Base-by-base conservation (phyloP, 2,113 vertebrate species). In the Buteo buteo region DNA sequence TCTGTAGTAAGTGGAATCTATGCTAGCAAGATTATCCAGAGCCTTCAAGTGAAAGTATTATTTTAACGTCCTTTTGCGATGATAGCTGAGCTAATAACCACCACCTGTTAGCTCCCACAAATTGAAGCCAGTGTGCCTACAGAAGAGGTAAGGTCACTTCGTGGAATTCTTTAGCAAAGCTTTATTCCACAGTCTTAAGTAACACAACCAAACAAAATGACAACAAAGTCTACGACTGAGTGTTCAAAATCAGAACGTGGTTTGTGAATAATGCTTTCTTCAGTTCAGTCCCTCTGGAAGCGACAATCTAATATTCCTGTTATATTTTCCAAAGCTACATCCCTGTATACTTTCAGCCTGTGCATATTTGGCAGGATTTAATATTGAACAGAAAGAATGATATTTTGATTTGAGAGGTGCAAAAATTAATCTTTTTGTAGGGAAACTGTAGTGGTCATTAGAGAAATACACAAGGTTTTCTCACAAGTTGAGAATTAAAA, bases 71-170 rank as follows among this genome's bases (percentile, higher is more conserved):
- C 77, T 55, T 94, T 93, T 83, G 36, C 1, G 0, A 28, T 78
- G 50, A 42, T 54, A 76, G 42, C 52, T 83, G 61, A 73, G 40
- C 55, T 86, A 77, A 85, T 58, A 84, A 64, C 25, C 14, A 81
- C 62, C 82, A 96, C 84, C 96, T 93, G 76, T 81, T 91, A 82
- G 40, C 21, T 83, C 82, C 73, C 84, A 47, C n/a, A 90, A 32
- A 82, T 10, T 65, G 70, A 88, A 84, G 52, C 11, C 52, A 44
- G 19, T 29, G 32, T 57, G 74, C 21, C 57, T 49, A 7, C 54
- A 11, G 21, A 52, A 83, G 54, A 54, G n/a, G 74, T 38, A 32
- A 38, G 45, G 44, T 38, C 52, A 78, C 24, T 57, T 9, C 1
- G 18, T 28, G 31, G 36, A 71, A 86, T 90, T 93, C 26, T 58